Conservation (phyloP, 2,113 vertebrate species). For the Sminthopsis crassicaudata region DNA sequence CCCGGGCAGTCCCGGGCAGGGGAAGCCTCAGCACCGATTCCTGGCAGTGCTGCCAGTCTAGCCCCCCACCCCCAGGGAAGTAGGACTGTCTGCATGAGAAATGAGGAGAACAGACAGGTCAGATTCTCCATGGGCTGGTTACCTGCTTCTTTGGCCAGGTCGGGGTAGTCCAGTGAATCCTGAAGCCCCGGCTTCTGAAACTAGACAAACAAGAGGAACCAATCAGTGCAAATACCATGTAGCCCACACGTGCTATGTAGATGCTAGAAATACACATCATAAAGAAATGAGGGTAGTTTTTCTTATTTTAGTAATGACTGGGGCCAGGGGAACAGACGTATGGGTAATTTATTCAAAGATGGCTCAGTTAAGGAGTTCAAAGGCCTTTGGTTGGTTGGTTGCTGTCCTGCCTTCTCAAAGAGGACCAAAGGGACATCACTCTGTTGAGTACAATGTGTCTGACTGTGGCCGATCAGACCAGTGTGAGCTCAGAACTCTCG, state of each 20-base stretch:
- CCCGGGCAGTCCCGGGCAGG: too few relatives aligned
- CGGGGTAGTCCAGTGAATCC: constrained; percentile 90
- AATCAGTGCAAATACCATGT: constrained; percentile 45
- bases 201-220: constrained; percentile 79
- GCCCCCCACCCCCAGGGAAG: neutral
- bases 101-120: constrained; percentile 35
- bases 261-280: neutral
- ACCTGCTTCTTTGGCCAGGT: constrained; percentile 98
- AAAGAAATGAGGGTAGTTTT: neutral
- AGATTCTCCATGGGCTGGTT: constrained; percentile 48
- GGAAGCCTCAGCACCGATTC: neutral
- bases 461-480: too few relatives aligned
- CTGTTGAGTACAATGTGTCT: too few relatives aligned
- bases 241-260: neutral
- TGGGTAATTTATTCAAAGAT: neutral
- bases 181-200: constrained; percentile 89
- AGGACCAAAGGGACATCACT: too few relatives aligned
- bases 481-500: too few relatives aligned
- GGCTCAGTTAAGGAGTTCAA: neutral
- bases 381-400: neutral
- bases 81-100: constrained; percentile 29
- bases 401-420: too few relatives aligned
- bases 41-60: neutral
- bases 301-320: neutral
- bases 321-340: neutral